A percentile compares a stretch with the other conserved stretches of the same genome.
These are phyloP conservation scores for Psix sp. DNA, from an alignment of 1,140 invertebrate species.

Conservation along the genomic window DNA sequence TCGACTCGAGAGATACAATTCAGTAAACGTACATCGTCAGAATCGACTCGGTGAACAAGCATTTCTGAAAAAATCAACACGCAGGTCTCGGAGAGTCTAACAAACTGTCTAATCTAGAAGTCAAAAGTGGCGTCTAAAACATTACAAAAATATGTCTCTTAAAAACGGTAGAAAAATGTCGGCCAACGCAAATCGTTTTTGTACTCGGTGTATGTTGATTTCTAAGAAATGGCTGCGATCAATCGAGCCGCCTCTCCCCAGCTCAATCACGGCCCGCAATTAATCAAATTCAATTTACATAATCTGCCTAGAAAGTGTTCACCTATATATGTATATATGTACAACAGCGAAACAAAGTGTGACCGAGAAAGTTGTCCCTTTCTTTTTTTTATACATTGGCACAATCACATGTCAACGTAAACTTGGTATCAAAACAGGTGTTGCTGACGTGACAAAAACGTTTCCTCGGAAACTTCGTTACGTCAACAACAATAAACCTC, in stretches of 20 bases:
- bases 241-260: background rate
- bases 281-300: background rate
- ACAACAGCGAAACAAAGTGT: background rate
- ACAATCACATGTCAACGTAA: too few relatives aligned
- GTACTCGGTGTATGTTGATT: too few relatives aligned
- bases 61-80: too few relatives aligned
- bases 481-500: too few relatives aligned
- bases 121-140: background rate
- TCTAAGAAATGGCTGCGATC: background rate
- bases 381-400: background rate
- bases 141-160: conserved; percentile 2
- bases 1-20: conserved; percentile 39
- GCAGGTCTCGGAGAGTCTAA: too few relatives aligned
- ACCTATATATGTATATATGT: background rate
- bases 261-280: background rate
- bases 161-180: background rate
- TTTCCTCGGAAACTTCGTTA: too few relatives aligned
- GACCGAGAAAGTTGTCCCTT: background rate
- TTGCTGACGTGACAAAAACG: too few relatives aligned
- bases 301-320: background rate
- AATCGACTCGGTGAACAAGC: too few relatives aligned
- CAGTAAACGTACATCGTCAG: conserved; percentile 20
- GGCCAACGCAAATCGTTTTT: too few relatives aligned
- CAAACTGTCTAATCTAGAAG: too few relatives aligned
- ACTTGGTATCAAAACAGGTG: too few relatives aligned